Evolutionary conservation across 2,797 vertebrate species (phyloP), one percentile per base, ranked within the genome.

Genomic region (Emys orbicularis): DNA sequence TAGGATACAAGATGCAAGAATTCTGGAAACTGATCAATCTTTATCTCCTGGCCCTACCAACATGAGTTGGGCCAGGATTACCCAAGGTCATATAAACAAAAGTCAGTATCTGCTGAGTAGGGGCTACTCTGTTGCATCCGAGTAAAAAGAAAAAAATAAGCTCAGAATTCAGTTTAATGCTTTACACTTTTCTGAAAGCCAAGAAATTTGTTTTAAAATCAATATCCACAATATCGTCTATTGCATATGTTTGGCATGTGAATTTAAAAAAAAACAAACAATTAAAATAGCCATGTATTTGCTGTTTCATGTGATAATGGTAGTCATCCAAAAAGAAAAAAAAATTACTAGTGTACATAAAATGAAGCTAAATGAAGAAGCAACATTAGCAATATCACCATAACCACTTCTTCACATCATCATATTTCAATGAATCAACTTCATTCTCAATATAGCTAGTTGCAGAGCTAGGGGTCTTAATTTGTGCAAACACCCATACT

Each of bases 361-460:
- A 72, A 83, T 49, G 79, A 96, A 96, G 90, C 83, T 93, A 96
- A 82, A 68, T 87, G 94, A 96, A 86, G 94, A 89, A 90, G 87
- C 89, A 96, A 97, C 93, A 93, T 96, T 95, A 95, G 84, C 94
- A 95, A n/a, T 59, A 88, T 94, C 94, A 96, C 95, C 68, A 89
- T 61, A 97, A 96, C 95, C 94, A 94, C 68, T 72, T 87, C 37
- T 93, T 92, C 91, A 96, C 77, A 90, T 95, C 87, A 96, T 92
- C 94, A 89, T 93, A 97, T 94, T 96, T 91, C 87, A 97, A 54
- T 92, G 54, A 80, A 98, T 93, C 96, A 94, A 90, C 86, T 97
- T 96, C 95, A 97, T 97, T 97, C 90, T 97, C 95, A 92, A 92
- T 97, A 97, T 96, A 97, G 95, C 93, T 79, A 87, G 90, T 25